Base-by-base conservation (phyloP, 1,140 invertebrate genomes). In the Batillaria attramentaria region DNA sequence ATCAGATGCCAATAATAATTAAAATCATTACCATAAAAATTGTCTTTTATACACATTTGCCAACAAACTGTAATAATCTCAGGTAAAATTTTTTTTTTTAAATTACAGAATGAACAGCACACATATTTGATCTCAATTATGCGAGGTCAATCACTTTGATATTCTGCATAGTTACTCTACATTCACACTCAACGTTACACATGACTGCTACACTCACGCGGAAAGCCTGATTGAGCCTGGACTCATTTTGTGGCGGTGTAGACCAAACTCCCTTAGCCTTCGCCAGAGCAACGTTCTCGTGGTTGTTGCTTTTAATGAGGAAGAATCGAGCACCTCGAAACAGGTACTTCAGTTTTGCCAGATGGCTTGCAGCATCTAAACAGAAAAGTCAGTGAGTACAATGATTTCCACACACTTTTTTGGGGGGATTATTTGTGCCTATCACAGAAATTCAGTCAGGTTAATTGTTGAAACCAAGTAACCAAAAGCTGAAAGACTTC, bases 261-360 rank as follows among this genome's bases (percentile, higher is more conserved):
- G 97, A 98, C 98, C 98, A 99, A 3, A 99, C 97, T 80, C 96
- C 97, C 84, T 90, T 98, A 0, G 94, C 95, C 92, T 99, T 99
- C 1, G 97, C 97, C 39, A 99, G 87, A 35, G 95, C 95, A 41
- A 99, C 95, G 92, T 99, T 99, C 91, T 99, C 98, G 79, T 95
- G 95, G 92, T 99, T 99, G 91, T 99, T 99, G 65, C 97, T 98
- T 91, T 99, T 99, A 81, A 99, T 98, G 35, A 99, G 94, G 92
- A 99, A 99, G 93, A 98, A 99, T 83, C 97, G 93, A 80, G 97
- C 96, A 91, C 98, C 96, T 84, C 97, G 93, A 90, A 99, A 98
- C 72, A 99, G 93, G 90, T 98, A 98, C 92, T 97, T 98, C 70
- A 99, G 91, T 91, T 97, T 87, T 10, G 83, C 83, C 60, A 81